These are phyloP conservation scores for Planiliza haematocheilus DNA, from an alignment of 2,113 vertebrate species.

Conservation along the genomic window DNA sequence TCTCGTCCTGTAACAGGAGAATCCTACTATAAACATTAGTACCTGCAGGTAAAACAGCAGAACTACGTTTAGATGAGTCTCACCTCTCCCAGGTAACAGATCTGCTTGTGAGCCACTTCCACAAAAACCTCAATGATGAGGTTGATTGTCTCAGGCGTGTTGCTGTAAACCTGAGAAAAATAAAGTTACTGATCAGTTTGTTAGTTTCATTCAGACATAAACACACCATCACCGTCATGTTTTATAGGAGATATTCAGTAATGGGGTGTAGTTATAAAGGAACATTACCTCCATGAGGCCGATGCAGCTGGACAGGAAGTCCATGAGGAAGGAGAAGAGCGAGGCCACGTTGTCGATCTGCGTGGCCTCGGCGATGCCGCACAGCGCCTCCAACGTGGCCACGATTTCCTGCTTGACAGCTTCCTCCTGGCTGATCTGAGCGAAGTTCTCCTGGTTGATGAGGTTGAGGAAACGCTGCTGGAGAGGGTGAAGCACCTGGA, in stretches of 20 bases:
- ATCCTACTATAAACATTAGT: too few species aligned
- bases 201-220: too few species aligned
- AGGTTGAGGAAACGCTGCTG: slow-evolving; percentile 97
- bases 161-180: slow-evolving; percentile 89
- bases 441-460: slow-evolving; percentile 98
- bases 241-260: too few species aligned
- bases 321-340: slow-evolving; percentile 98
- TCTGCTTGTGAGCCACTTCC: slow-evolving; percentile 99
- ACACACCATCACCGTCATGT: too few species aligned
- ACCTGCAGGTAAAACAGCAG: too few species aligned
- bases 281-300: slow-evolving; percentile 95
- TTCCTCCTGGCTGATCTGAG: slow-evolving; percentile 96
- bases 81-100: slow-evolving; percentile 99
- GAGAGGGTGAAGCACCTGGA: slow-evolving; percentile 95
- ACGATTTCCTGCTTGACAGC: slow-evolving; percentile 96
- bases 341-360: slow-evolving; percentile 97
- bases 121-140: slow-evolving; percentile 99
- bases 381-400: slow-evolving; percentile 94
- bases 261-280: too few species aligned
- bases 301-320: slow-evolving; percentile 98
- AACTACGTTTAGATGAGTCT: slow-evolving; percentile 29
- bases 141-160: slow-evolving; percentile 98
- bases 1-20: too few species aligned
- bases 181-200: too few species aligned
- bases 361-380: slow-evolving; percentile 97